Conservation (phyloP, 2,888 invertebrate species). For the Agriopis leucophaearia region DNA sequence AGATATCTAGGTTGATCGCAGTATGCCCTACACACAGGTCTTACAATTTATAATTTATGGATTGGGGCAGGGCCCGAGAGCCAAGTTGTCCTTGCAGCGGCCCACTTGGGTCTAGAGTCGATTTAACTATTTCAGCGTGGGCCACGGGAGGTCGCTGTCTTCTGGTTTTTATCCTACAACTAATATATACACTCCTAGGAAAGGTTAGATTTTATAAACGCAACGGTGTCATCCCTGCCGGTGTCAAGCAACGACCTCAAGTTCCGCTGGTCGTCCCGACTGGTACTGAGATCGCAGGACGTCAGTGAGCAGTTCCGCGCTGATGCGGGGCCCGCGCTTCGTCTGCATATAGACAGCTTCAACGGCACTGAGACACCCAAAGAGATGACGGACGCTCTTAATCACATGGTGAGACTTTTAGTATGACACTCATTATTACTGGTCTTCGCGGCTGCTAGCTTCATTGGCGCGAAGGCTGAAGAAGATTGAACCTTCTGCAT, state of each 20-base stretch:
- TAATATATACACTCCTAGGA: slow-evolving; percentile 55
- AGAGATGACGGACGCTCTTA: slow-evolving; percentile 60
- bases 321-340: slow-evolving; percentile 55
- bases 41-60: too few relatives aligned
- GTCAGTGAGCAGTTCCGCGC: slow-evolving; percentile 52
- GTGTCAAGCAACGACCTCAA: slow-evolving; percentile 60
- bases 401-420: slow-evolving; percentile 64
- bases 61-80: too few relatives aligned
- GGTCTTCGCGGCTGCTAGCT: too few relatives aligned
- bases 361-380: slow-evolving; percentile 61
- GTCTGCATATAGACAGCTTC: slow-evolving; percentile 58
- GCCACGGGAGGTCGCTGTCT: too few relatives aligned
- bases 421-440: too few relatives aligned
- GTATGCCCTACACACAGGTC: too few relatives aligned
- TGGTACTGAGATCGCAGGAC: slow-evolving; percentile 58
- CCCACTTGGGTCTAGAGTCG: too few relatives aligned
- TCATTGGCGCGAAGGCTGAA: too few relatives aligned
- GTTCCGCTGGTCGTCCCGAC: slow-evolving; percentile 67
- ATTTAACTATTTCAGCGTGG: too few relatives aligned
- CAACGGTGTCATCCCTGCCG: slow-evolving; percentile 64
- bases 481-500: too few relatives aligned
- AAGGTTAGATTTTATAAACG: slow-evolving; percentile 60
- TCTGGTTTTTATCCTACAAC: not conserved
- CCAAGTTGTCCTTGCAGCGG: too few relatives aligned
- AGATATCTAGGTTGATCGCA: too few relatives aligned